Evolutionary conservation across 2,113 vertebrate genomes (phyloP).

Genomic region (Phrynosoma platyrhinos): DNA sequence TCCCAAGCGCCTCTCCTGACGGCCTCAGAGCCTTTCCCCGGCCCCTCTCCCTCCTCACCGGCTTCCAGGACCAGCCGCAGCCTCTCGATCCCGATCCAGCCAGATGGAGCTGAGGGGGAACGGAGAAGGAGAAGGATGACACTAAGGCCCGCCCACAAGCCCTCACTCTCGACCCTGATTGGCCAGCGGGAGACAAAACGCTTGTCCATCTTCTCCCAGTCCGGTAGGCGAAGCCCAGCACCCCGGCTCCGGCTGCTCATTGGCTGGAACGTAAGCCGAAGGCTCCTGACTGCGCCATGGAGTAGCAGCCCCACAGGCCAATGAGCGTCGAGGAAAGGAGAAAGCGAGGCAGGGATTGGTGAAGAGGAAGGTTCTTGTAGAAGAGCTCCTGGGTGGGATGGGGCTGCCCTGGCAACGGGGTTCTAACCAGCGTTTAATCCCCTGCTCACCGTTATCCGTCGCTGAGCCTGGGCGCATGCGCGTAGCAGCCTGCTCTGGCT

Average conservation of each 20-base stretch:
- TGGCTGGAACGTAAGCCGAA: not conserved
- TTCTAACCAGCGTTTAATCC: not conserved
- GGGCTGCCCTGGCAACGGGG: constrained; percentile 7
- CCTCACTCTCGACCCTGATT: not conserved
- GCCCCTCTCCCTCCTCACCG: not conserved
- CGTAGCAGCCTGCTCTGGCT: not conserved
- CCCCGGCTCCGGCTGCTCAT: not conserved
- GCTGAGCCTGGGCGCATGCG: not conserved
- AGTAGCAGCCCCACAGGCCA: not conserved
- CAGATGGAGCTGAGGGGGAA: not conserved
- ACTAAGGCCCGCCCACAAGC: not conserved
- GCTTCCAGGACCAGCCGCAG: not conserved
- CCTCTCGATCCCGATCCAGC: not conserved
- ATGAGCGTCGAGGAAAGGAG: not conserved
- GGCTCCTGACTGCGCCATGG: not conserved
- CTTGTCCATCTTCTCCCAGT: not conserved
- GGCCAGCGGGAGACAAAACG: not conserved
- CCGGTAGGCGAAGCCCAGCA: not conserved
- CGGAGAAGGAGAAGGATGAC: too few relatives aligned
- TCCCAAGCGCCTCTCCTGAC: not conserved
- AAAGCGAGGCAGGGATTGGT: not conserved
- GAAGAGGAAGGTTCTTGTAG: not conserved
- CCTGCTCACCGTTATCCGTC: not conserved
- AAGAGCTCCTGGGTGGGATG: not conserved
- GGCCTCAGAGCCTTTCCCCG: not conserved